Evolutionary conservation across 1,140 invertebrate genomes (phyloP), one percentile per base, ranked within the genome.

Genomic region (Drosophila erecta): DNA sequence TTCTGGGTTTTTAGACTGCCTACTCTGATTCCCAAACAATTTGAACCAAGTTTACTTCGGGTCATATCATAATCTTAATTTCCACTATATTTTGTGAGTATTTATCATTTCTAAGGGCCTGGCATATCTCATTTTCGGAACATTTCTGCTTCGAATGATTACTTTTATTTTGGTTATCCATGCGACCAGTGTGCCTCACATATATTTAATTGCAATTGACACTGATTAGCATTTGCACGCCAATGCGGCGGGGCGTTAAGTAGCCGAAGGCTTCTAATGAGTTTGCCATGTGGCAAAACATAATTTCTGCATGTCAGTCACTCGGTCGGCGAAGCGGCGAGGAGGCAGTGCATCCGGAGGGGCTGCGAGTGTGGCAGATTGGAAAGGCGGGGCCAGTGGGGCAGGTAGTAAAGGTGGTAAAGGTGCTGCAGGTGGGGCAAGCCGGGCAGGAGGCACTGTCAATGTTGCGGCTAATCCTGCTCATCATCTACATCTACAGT

Each of bases 251-350:
- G 78, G 79, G 79, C 79, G 81, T 79, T 83, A 89, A 83, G 84
- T 59, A 86, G 84, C 84, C 70, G 38, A 64, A 79, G 79, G 83
- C 70, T 89, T 83, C 84, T 83, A 72, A 86, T 76, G 60, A 61
- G 50, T 79, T 77, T 54, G 84, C 84, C 72, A 79, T 86, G 83
- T 79, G 83, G 83, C 79, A 79, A 89, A 89, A 67, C 76, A 80
- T 87, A 87, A 90, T 90, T 90, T 87, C 76, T 73, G 85, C 85
- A 79, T 90, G 80, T 89, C 76, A 61, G 56, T 70, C 84, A 86
- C 61, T 76, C 69, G 54, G 74, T 60, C 73, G 72, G 76, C 50
- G 67, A 64, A 65, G 51, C 62, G 56, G 44, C 54, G 46, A 41
- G 67, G 58, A 47, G 54, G 47, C 33, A 56, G 24, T 41, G 56